Percentiles rank a stretch among this genome's conserved stretches.
Evolutionary conservation across 2,113 vertebrate species (phyloP).

Genomic region (Conger conger): DNA sequence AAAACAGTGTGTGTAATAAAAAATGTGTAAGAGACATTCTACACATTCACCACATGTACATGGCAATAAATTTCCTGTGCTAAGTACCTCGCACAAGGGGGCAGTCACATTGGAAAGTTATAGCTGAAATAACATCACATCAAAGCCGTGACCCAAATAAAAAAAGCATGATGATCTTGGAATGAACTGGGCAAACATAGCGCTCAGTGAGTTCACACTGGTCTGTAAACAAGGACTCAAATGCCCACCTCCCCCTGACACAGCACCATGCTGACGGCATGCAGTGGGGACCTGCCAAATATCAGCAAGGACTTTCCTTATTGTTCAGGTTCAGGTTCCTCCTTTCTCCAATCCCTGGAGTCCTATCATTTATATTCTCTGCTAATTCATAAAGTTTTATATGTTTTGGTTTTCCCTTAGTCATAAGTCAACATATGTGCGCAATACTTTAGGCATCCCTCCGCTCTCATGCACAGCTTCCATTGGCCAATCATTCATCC

Average conservation of each 20-base stretch:
- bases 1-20: too few relatives aligned
- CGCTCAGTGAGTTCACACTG: neutral
- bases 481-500: neutral
- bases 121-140: neutral
- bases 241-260: neutral
- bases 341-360: neutral
- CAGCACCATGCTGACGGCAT: neutral
- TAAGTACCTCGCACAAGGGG: neutral
- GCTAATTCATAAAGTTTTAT: neutral
- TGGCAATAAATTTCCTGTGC: neutral
- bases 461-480: neutral
- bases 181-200: neutral
- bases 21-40: neutral
- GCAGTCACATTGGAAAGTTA: neutral
- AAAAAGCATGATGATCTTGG: neutral
- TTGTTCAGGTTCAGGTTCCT: neutral
- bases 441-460: neutral
- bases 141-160: neutral
- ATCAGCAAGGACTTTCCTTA: neutral
- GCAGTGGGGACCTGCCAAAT: neutral
- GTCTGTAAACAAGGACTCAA: neutral
- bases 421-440: neutral
- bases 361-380: neutral
- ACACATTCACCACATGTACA: neutral
- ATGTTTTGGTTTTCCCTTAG: neutral